Conservation (phyloP, 2,797 vertebrate genomes). For the Ispidina lecontei region DNA sequence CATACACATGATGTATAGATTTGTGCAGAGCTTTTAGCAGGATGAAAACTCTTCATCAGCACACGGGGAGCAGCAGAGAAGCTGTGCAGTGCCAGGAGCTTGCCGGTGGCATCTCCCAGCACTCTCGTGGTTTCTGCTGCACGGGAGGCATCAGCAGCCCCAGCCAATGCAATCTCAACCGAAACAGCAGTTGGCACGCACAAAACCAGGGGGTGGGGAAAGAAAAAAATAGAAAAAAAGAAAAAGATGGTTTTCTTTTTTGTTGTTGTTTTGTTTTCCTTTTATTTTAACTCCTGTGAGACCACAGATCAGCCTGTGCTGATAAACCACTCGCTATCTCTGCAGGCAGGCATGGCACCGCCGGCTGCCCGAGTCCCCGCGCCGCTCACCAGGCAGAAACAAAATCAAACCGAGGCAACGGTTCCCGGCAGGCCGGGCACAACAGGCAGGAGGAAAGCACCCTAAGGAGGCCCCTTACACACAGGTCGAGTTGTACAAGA, state of each 20-base stretch:
- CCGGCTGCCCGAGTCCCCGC: fast-evolving
- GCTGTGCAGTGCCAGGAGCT: fast-evolving
- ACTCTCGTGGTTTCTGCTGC: not conserved
- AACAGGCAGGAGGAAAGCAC: not conserved
- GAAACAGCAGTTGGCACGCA: not conserved
- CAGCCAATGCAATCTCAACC: not conserved
- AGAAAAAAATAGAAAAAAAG: too few species aligned
- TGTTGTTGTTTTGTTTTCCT: not conserved
- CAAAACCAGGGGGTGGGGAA: not conserved
- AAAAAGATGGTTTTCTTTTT: constrained; percentile 33
- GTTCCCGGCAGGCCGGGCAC: not conserved
- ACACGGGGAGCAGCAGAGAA: not conserved
- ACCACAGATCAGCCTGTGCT: constrained; percentile 16
- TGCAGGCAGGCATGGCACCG: constrained; percentile 10
- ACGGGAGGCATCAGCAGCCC: not conserved
- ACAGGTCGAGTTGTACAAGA: not conserved
- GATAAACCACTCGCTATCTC: constrained; percentile 33
- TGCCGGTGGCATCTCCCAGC: not conserved
- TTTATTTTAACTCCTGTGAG: not conserved
- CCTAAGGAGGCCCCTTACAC: not conserved
- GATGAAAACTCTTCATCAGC: not conserved
- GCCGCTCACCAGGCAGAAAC: not conserved
- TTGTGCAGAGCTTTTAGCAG: not conserved
- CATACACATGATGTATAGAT: fast-evolving
- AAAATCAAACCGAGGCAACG: not conserved